Percentiles rank a stretch among this genome's conserved stretches.
phyloP scores from a whole-genome alignment of 2,797 vertebrate genomes.

The Cryptoblepharus egeriae region DNA sequence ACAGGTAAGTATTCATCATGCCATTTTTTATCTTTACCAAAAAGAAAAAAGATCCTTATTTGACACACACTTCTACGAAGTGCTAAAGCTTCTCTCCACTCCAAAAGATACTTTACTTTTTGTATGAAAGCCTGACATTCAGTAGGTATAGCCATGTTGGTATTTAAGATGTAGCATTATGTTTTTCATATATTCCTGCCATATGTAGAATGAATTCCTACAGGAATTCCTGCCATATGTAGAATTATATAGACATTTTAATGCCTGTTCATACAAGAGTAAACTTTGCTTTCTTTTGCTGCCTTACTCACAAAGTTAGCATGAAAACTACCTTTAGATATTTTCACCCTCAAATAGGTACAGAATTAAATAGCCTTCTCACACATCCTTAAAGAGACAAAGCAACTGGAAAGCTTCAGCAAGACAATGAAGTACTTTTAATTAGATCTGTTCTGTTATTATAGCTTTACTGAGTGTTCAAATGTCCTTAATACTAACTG shows the following conservation, averaged over 20 bases:
- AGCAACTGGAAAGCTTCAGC: not conserved
- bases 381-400: not conserved
- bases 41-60: not conserved
- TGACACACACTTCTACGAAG: not conserved
- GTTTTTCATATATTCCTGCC: not conserved
- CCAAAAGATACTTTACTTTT: not conserved
- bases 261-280: not conserved
- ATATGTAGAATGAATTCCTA: no score
- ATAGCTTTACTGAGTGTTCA: slow-evolving; percentile 55
- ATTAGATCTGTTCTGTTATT: not conserved
- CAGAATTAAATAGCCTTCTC: not conserved
- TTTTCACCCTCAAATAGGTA: not conserved
- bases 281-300: not conserved
- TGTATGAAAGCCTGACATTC: no score
- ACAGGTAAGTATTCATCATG: not conserved
- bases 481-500: not conserved
- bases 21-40: not conserved
- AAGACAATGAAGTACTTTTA: slow-evolving; percentile 26
- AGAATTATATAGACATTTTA: not conserved
- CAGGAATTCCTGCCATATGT: no score
- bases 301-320: accelerated
- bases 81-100: not conserved
- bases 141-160: not conserved
- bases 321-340: not conserved
- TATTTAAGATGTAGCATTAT: no score